Evolutionary conservation across 2,888 invertebrate species (phyloP), one percentile per base, ranked within the genome.

Genomic region (Drosophila multiciliata): DNA sequence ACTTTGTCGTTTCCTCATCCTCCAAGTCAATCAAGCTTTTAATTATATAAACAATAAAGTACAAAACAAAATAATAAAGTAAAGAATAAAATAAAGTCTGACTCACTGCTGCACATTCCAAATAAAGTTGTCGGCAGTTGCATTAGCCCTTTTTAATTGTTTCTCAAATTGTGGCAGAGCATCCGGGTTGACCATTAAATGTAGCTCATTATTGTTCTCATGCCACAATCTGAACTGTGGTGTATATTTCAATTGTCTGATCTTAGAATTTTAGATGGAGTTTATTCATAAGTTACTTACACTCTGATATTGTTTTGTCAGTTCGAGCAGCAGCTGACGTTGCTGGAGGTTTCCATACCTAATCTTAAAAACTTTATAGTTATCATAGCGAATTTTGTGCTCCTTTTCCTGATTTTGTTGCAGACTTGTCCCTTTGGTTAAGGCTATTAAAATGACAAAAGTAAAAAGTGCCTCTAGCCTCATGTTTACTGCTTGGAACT

Each of bases 101-200:
- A 63, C 80, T 75, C 66, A 89, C 91, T 92, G 88, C 91, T 96
- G 95, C 0, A 96, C 94, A 91, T 96, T 93, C 7, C 93, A 88
- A 67, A 96, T 94, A 54, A 93, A 92, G 1, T 94, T 82, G 59
- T 93, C 81, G 32, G 91, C 90, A 9, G 92, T 80, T 9, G 94
- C 54, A 33, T 86, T 86, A 0, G n/a, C 38, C 5, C 7, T 55
- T 7, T 7, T 40, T 3, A 86, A 38, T 8, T 53, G 26, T 4
- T 48, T 12, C 11, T 92, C 2, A 92, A 89, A 70, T 90, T 86
- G 61, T 91, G 82, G 73, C 95, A 94, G 1, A 92, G 91, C 91
- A 7, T 93, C 91, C 0, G 96, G 95, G 17, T 94, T 91, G 1
- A 96, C 94, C 95, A 96, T 95, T 9, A 96, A 87, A 66, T 94